Conservation (phyloP, 2,113 vertebrate species). For the Potamarius usumacintae region DNA sequence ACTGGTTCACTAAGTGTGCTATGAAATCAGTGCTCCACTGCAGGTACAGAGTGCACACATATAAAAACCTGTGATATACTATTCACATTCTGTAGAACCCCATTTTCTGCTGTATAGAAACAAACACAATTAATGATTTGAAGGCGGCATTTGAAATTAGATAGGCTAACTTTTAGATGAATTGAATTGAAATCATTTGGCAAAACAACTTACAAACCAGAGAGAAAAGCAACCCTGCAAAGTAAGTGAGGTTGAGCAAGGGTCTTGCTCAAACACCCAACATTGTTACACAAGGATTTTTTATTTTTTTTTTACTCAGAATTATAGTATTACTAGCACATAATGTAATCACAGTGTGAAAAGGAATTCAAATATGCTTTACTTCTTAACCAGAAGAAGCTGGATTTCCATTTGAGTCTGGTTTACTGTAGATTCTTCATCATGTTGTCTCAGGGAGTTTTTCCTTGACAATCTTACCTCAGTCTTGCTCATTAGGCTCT, state of each 20-base stretch:
- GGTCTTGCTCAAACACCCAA: neutral
- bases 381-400: neutral
- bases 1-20: constrained; percentile 3
- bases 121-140: constrained; percentile 3
- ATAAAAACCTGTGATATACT: neutral
- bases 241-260: neutral
- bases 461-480: neutral
- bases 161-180: neutral
- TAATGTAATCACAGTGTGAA: neutral
- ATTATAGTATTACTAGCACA: neutral
- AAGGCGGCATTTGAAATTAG: neutral
- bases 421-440: neutral
- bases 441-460: neutral
- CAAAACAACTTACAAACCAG: neutral
- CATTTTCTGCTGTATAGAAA: neutral
- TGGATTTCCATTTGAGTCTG: neutral
- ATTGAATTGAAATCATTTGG: neutral
- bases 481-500: neutral
- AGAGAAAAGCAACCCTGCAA: neutral
- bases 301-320: neutral
- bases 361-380: neutral
- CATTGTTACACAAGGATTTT: neutral
- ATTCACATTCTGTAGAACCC: neutral
- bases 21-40: constrained; percentile 3
- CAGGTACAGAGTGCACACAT: constrained; percentile 17